phyloP scores from a whole-genome alignment of 2,888 invertebrate genomes.

The Salticus scenicus region DNA sequence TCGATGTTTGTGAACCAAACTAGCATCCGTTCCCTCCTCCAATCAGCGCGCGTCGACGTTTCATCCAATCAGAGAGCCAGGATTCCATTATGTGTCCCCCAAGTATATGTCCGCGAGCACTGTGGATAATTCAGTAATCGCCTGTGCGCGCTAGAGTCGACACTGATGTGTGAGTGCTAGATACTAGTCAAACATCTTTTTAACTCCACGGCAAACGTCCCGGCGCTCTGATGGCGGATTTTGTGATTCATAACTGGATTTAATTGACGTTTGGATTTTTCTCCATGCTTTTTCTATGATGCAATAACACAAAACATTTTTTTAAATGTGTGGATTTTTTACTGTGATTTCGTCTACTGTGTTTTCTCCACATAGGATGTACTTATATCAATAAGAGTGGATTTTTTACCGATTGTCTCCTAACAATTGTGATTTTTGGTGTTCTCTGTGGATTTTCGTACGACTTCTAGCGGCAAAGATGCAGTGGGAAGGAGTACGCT shows the following conservation, averaged over 20 bases:
- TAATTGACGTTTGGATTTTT: constrained; percentile 26
- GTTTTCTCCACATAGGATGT: constrained; percentile 12
- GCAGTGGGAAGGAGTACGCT: constrained; percentile 20
- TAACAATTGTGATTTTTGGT: constrained; percentile 13
- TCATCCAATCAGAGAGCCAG: constrained; percentile 7
- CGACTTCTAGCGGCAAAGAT: constrained; percentile 35
- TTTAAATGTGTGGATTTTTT: constrained; percentile 6
- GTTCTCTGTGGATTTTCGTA: constrained; percentile 45
- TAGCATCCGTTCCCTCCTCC: constrained; percentile 19
- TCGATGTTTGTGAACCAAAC: constrained; percentile 54
- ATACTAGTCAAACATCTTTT: constrained; percentile 54
- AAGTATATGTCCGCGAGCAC: constrained; percentile 57
- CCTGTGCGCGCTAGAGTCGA: constrained; percentile 35
- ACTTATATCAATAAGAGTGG: constrained; percentile 27
- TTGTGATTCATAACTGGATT: constrained; percentile 34
- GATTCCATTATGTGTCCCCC: constrained; percentile 44
- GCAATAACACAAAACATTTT: not conserved
- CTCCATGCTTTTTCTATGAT: constrained; percentile 10
- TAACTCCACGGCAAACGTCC: not conserved
- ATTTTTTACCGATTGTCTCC: constrained; percentile 20
- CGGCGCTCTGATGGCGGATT: not conserved
- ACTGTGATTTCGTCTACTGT: not conserved
- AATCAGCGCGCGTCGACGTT: constrained; percentile 32
- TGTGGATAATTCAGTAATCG: constrained; percentile 38
- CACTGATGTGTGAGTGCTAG: constrained; percentile 25